phyloP scores from a whole-genome alignment of 2,113 vertebrate species.

The Sciurus niger region DNA sequence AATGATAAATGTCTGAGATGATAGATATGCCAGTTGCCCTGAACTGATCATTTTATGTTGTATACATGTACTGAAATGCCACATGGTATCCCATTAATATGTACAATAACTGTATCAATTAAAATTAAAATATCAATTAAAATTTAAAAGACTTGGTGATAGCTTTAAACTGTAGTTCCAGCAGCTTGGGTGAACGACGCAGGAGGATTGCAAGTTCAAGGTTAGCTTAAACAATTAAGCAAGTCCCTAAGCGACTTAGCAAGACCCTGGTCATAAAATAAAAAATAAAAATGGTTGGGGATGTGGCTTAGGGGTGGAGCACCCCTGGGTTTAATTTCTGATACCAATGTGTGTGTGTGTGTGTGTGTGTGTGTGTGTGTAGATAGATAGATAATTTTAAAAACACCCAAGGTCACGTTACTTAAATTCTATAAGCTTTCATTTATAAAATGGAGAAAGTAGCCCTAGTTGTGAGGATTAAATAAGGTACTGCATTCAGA shows the following conservation, averaged over 20 bases:
- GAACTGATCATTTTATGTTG: background rate
- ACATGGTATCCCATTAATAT: background rate
- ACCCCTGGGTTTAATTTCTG: too few relatives aligned
- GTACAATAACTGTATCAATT: background rate
- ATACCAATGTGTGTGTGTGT: too few relatives aligned
- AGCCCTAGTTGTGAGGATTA: background rate
- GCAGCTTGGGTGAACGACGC: too few relatives aligned
- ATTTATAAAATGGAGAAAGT: background rate
- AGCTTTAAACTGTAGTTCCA: too few relatives aligned
- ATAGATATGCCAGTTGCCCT: background rate
- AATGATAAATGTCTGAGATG: background rate
- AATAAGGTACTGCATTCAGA: background rate
- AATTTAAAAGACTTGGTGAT: background rate
- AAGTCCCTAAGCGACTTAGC: too few relatives aligned
- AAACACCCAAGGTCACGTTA: background rate
- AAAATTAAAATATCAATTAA: background rate
- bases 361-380: too few relatives aligned
- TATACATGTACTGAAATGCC: background rate
- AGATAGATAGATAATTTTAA: too few relatives aligned
- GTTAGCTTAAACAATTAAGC: too few relatives aligned
- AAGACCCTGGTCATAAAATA: background rate
- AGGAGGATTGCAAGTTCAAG: too few relatives aligned
- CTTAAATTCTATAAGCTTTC: background rate
- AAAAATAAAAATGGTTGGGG: background rate
- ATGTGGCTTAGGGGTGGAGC: too few relatives aligned